Conservation (phyloP, 2,113 vertebrate species). For the Mustela nigripes region DNA sequence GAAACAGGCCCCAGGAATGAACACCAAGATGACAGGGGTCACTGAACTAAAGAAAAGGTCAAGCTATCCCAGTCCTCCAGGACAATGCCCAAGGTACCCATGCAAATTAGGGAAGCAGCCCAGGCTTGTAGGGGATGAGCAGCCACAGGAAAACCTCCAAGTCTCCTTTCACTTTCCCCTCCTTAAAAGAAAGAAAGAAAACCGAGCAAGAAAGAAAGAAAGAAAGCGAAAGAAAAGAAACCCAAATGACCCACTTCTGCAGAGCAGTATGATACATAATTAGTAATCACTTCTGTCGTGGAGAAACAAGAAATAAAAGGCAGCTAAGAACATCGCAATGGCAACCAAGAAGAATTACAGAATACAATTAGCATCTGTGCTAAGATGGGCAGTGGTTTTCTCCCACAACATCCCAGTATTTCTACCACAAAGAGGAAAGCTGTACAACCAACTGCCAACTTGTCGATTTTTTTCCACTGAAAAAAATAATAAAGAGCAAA, state of each 20-base stretch:
- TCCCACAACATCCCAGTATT: conserved; percentile 73
- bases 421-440: conserved; percentile 71
- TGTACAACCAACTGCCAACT: conserved; percentile 64
- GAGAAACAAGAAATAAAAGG: conserved; percentile 84
- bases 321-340: conserved; percentile 72
- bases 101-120: conserved; percentile 80
- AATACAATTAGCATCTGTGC: conserved; percentile 78
- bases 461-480: conserved; percentile 57
- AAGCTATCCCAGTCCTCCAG: conserved; percentile 80
- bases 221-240: conserved; percentile 55
- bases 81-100: conserved; percentile 84
- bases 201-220: background rate
- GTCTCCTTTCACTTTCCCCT: conserved; percentile 16
- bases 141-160: conserved; percentile 48
- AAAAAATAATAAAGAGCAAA: conserved; percentile 72
- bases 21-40: conserved; percentile 87
- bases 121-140: conserved; percentile 67
- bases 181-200: background rate
- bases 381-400: conserved; percentile 69
- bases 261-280: conserved; percentile 77
- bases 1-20: conserved; percentile 87
- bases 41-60: conserved; percentile 86
- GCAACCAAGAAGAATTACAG: conserved; percentile 72
- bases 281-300: conserved; percentile 82
- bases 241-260: conserved; percentile 79